These are phyloP conservation scores for Epirrhoe alternata DNA, from an alignment of 2,888 invertebrate genomes.

Conservation along the genomic window DNA sequence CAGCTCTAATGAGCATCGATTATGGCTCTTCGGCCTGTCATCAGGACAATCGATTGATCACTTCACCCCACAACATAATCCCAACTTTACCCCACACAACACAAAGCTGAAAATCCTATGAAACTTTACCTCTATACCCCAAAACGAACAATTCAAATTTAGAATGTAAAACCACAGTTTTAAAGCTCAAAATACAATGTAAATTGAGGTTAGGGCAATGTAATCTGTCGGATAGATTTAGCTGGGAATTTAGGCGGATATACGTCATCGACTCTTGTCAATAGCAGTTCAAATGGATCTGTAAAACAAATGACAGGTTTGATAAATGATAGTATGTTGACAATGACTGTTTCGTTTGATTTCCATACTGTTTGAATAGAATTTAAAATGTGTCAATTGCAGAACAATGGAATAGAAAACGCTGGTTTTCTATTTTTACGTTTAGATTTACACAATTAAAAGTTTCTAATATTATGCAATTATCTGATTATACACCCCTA, in stretches of 20 bases:
- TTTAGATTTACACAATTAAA: too few species aligned
- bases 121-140: constrained; percentile 1
- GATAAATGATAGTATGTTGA: constrained; percentile 51
- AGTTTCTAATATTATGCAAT: too few species aligned
- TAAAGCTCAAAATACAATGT: constrained; percentile 43
- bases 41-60: constrained; percentile 69
- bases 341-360: constrained; percentile 27
- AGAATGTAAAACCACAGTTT: constrained; percentile 38
- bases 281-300: constrained; percentile 54
- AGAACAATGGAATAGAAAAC: neutral
- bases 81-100: constrained; percentile 35
- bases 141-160: constrained; percentile 29
- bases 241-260: constrained; percentile 68
- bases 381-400: neutral
- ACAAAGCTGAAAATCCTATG: constrained; percentile 36
- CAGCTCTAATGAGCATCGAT: constrained; percentile 71
- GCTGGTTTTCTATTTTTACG: neutral
- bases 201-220: constrained; percentile 49
- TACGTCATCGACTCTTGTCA: constrained; percentile 64
- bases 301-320: constrained; percentile 51
- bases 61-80: constrained; percentile 19
- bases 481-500: too few species aligned
- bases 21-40: constrained; percentile 73
- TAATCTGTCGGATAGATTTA: constrained; percentile 72
- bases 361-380: neutral